A percentile compares a stretch with the other conserved stretches of the same genome.
Evolutionary conservation across 2,888 invertebrate species (phyloP).

Genomic region (Aspidiotus destructor): DNA sequence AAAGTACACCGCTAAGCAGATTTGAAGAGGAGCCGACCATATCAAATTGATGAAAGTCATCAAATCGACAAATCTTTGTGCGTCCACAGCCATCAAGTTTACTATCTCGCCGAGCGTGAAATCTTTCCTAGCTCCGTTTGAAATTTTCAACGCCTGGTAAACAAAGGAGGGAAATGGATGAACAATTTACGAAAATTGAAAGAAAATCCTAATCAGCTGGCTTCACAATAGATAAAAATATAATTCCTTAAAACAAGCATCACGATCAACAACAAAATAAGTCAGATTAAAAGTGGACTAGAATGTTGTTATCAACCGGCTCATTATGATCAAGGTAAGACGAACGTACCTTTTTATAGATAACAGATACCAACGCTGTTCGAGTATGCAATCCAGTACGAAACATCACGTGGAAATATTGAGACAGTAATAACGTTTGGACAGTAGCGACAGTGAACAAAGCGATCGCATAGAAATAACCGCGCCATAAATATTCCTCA

Average conservation of each 20-base stretch:
- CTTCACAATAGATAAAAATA: too few relatives aligned
- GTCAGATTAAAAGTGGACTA: too few relatives aligned
- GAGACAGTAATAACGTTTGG: slow-evolving; percentile 48
- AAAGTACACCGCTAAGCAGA: slow-evolving; percentile 47
- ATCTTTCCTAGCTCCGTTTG: slow-evolving; percentile 42
- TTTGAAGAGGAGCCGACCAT: slow-evolving; percentile 50
- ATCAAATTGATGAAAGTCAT: slow-evolving; percentile 45
- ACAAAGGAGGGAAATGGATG: neutral
- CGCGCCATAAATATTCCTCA: slow-evolving; percentile 46
- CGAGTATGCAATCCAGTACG: slow-evolving; percentile 50
- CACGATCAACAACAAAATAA: too few relatives aligned
- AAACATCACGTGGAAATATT: slow-evolving; percentile 49
- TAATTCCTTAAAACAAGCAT: too few relatives aligned
- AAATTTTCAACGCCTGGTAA: slow-evolving; percentile 41
- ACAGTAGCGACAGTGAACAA: slow-evolving; percentile 47
- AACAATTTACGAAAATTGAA: too few relatives aligned
- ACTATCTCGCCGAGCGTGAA: slow-evolving; percentile 47
- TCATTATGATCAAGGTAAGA: neutral
- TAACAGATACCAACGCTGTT: slow-evolving; percentile 47
- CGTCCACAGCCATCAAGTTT: slow-evolving; percentile 47
- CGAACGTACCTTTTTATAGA: slow-evolving; percentile 46
- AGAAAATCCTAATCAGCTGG: too few relatives aligned
- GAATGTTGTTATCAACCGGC: too few relatives aligned
- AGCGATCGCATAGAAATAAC: slow-evolving; percentile 48
- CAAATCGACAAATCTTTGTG: slow-evolving; percentile 45